Base-by-base conservation (phyloP, 2,113 vertebrate species). In the Nycticebus coucang region DNA sequence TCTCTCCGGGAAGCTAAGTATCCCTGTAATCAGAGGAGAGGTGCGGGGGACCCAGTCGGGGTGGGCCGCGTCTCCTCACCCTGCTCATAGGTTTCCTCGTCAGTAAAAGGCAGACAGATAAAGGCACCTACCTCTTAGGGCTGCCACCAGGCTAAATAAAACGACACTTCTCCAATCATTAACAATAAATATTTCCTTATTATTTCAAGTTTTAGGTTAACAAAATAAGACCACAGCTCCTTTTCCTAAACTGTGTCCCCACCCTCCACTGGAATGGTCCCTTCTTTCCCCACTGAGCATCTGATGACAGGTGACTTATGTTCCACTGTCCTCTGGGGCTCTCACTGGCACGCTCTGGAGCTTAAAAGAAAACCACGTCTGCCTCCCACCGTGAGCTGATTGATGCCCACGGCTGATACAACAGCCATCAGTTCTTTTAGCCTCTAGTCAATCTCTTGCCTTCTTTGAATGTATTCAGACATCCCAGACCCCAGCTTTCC, bases 291-390 rank as follows among this genome's bases (percentile, higher is more conserved):
- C 53, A 18, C 35, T n/a, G 33, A 35, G 69, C 53, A 74, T 28
- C 77, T 19, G 62, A 64, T 37, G 53, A 55, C 60, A 35, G 66
- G 35, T 66, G 77, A 59, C 10, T 5, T 22, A 62, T 21, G 7
- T 74, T 57, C 28, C n/a, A 12, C 11, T 17, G 0, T 1, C 71
- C 3, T 92, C 53, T 0, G 53, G 24, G 53, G 57, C 80, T 45
- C 30, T 30, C 75, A 8, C 0, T 2, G 33, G 17, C 1, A 0
- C 24, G 35, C 86, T 14, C 1, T 0, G 4, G 59, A 53, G n/a
- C 66, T 84, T 75, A 37, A 12, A 53, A 12, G 12, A 8, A 66
- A 87, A 19, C 9, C 41, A 59, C 0, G 7, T 21, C 64, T n/a
- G 37, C 57, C 22, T 66, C 35, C 60, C 59, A 10, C 45, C 4